A percentile compares a stretch with the other conserved stretches of the same genome.
Evolutionary conservation across 2,113 vertebrate species (phyloP).

Genomic region (Piprites chloris): DNA sequence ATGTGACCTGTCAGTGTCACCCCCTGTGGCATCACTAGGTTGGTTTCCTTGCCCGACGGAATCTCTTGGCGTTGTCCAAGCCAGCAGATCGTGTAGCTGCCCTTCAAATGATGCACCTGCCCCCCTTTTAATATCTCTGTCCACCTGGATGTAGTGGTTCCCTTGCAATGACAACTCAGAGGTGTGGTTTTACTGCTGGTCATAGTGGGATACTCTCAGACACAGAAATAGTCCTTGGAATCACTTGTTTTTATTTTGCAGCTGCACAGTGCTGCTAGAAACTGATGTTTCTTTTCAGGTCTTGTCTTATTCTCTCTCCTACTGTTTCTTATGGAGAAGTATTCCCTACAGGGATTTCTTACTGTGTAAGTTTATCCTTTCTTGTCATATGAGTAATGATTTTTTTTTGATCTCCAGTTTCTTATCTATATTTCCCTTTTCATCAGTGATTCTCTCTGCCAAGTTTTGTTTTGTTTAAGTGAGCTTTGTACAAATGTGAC

Average conservation of each 20-base stretch:
- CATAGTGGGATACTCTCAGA: not conserved
- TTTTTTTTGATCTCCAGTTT: slow-evolving; percentile 27
- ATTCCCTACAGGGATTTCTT: not conserved
- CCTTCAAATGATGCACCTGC: not conserved
- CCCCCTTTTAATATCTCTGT: not conserved
- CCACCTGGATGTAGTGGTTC: not conserved
- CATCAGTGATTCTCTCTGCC: not conserved
- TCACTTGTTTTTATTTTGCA: not conserved
- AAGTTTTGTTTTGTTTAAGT: not conserved
- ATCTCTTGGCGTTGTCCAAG: not conserved
- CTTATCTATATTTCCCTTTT: not conserved
- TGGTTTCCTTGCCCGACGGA: accelerated
- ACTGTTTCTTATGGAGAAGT: not conserved
- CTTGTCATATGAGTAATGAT: not conserved
- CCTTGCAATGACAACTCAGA: not conserved
- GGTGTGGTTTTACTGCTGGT: not conserved
- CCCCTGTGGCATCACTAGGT: accelerated
- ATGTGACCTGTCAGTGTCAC: not conserved
- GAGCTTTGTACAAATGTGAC: not conserved
- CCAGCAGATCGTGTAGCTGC: not conserved
- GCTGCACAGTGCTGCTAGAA: not conserved
- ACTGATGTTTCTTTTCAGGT: not conserved
- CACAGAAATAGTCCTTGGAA: not conserved
- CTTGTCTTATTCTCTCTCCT: not conserved
- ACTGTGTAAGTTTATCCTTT: not conserved